Conservation (phyloP, 2,888 invertebrate genomes). For the Pollenia griseotomentosa region DNA sequence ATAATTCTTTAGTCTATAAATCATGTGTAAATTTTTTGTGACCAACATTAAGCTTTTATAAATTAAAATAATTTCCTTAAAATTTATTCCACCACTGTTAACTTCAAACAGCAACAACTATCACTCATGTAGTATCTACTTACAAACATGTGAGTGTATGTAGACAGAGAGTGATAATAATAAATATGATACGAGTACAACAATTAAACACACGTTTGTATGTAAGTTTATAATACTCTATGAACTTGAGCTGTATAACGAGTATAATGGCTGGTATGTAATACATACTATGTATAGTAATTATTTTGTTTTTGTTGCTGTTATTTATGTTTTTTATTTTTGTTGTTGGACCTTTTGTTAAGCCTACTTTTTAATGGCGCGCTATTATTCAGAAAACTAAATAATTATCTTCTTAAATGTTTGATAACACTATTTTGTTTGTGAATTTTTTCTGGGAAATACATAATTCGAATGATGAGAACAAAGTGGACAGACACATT, state of each 20-base stretch:
- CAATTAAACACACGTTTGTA: conserved; percentile 39
- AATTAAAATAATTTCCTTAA: too few species aligned
- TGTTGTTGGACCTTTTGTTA: neutral
- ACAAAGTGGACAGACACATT: too few species aligned
- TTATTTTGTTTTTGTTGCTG: neutral
- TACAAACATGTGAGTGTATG: neutral
- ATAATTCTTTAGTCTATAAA: too few species aligned
- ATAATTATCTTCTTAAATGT: conserved; percentile 5
- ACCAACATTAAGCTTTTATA: too few species aligned
- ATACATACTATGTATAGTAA: too few species aligned
- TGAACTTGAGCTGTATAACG: conserved; percentile 20
- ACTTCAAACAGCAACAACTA: too few species aligned
- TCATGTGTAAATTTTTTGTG: too few species aligned
- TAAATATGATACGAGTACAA: conserved; percentile 39
- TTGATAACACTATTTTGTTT: conserved; percentile 14
- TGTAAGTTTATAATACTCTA: neutral
- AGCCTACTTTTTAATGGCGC: neutral
- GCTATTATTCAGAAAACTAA: neutral
- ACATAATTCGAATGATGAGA: neutral
- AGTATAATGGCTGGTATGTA: neutral
- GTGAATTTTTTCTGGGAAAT: neutral
- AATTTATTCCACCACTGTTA: too few species aligned
- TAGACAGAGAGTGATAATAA: conserved; percentile 28
- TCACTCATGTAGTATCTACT: neutral
- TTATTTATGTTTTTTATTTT: neutral